Base-by-base conservation (phyloP, 1,140 invertebrate genomes). In the Formica selysi region DNA sequence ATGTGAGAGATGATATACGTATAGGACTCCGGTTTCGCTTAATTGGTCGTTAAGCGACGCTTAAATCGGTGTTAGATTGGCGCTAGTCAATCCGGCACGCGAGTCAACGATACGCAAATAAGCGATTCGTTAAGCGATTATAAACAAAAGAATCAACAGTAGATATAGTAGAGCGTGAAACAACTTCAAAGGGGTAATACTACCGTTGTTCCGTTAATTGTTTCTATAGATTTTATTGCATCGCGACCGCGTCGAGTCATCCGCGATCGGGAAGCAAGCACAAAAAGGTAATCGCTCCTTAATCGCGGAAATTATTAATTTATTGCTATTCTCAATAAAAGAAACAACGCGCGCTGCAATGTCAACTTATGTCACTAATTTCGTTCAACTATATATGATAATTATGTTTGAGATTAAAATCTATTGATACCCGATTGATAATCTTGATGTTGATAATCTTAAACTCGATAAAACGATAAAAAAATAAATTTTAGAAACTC, bases 161-260 rank as follows among this genome's bases (percentile, higher is more conserved):
- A 90, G 90, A 70, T 78, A 91, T 87, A 89, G 87, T 88, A 90
- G 81, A 84, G 76, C 88, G 90, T 93, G 83, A 51, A 19, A 93
- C 65, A 91, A 93, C 88, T 94, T 93, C 91, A 92, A 91, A 88
- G 86, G 87, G 89, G 88, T 94, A 94, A 93, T 93, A 93, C 89
- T 93, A 95, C 90, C 89, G 95, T 95, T 95, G 92, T 95, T 95
- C 89, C 83, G 93, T 94, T 95, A 68, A 94, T 95, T 93, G 94
- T 95, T 94, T 95, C 93, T 61, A 93, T 94, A 95, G 93, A 95
- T 93, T 95, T 95, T 95, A 95, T 95, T 94, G 76, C 81, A 92
- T 91, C 92, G 93, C 93, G 87, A 93, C 93, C 93, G 93, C 90
- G 92, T 95, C 92, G 91, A 91, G 92, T 86, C 84, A 92, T 78